Evolutionary conservation across 2,113 vertebrate genomes (phyloP).

Genomic region (Corydoras sp.): DNA sequence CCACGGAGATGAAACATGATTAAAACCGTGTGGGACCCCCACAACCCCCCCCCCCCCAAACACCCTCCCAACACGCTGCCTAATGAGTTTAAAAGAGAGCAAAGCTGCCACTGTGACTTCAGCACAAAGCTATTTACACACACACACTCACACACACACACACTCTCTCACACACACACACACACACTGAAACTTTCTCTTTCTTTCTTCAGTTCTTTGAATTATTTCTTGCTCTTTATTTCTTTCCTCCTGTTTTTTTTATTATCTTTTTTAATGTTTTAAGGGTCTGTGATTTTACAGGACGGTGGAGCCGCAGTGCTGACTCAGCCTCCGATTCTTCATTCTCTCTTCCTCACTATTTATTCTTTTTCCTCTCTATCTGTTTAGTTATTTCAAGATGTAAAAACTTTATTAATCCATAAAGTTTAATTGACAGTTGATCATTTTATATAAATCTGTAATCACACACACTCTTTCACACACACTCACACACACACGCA

Average conservation of each 20-base stretch:
- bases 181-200: conserved; percentile 4
- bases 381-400: too few species aligned
- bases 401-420: too few species aligned
- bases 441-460: too few species aligned
- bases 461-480: background rate
- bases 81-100: conserved; percentile 16
- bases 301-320: too few species aligned
- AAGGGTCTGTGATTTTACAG: too few species aligned
- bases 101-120: conserved; percentile 20
- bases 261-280: background rate
- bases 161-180: background rate
- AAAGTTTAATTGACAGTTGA: too few species aligned
- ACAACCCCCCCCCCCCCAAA: background rate
- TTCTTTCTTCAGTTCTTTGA: background rate
- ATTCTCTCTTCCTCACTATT: too few species aligned
- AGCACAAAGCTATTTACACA: conserved; percentile 19
- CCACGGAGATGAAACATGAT: background rate
- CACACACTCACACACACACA: conserved; percentile 8
- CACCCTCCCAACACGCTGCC: background rate
- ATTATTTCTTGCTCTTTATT: background rate
- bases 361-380: too few species aligned
- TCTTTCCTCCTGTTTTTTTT: background rate
- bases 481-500: background rate
- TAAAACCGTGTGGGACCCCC: background rate
- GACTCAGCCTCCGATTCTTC: too few species aligned